Conservation (phyloP, 2,113 vertebrate genomes). For the Protobothrops mucrosquamatus region DNA sequence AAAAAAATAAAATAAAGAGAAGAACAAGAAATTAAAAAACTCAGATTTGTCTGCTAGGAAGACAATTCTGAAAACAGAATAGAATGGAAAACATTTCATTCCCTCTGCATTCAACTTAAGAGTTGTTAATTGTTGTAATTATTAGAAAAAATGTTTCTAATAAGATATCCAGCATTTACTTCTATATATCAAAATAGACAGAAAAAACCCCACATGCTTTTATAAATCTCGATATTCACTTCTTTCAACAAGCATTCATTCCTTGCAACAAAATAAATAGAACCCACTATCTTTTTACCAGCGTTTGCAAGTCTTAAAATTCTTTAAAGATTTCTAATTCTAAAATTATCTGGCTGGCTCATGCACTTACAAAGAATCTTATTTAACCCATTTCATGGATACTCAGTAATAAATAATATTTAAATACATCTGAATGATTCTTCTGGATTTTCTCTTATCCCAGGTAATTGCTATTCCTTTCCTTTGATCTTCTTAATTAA, state of each 20-base stretch:
- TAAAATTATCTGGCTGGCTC: neutral
- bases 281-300: neutral
- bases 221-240: neutral
- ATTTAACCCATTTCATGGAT: neutral
- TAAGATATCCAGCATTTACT: neutral
- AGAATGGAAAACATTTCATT: neutral
- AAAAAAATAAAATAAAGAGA: neutral
- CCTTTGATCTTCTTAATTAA: conserved; percentile 30
- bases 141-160: neutral
- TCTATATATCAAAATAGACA: neutral
- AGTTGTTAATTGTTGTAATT: neutral
- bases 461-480: neutral
- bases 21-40: neutral
- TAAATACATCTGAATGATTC: conserved; percentile 14
- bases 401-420: neutral
- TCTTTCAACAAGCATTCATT: neutral
- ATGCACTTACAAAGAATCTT: neutral
- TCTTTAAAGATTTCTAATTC: neutral
- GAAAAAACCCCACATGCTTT: neutral
- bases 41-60: neutral
- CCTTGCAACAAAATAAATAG: neutral
- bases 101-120: neutral
- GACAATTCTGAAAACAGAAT: neutral
- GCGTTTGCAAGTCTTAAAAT: neutral
- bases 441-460: neutral